A percentile compares a stretch with the other conserved stretches of the same genome.
phyloP scores from a whole-genome alignment of 2,888 invertebrate species.

The Dilophus febrilis region DNA sequence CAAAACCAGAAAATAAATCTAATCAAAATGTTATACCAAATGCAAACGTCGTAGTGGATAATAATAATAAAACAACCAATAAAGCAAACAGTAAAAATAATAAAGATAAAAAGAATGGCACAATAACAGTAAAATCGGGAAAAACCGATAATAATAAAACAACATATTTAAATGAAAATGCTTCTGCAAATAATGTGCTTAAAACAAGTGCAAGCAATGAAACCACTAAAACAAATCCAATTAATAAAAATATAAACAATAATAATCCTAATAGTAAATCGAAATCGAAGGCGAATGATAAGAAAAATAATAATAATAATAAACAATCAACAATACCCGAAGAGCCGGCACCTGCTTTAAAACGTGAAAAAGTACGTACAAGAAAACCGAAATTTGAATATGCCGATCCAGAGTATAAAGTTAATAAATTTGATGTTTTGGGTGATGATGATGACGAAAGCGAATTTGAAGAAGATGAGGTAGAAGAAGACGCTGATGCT shows the following conservation, averaged over 20 bases:
- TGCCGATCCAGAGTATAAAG: conserved; percentile 9
- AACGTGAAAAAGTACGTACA: conserved; percentile 6
- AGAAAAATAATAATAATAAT: conserved; percentile 10
- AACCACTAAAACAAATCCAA: conserved; percentile 6
- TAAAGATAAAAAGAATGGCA: no score
- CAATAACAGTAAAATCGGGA: no score
- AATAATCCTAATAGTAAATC: conserved; percentile 12
- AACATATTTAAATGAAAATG: no score
- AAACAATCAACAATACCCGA: conserved; percentile 7
- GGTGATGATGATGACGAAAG: conserved; percentile 9
- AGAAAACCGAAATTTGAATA: conserved; percentile 8
- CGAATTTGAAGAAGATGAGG: no score
- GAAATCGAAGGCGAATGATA: conserved; percentile 6
- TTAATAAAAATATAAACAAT: conserved; percentile 7
- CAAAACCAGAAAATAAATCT: no score
- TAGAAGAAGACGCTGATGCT: not conserved
- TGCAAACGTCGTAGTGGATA: no score
- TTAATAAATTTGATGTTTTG: conserved; percentile 9
- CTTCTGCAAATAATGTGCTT: no score
- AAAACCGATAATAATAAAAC: no score
- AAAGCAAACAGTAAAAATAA: no score
- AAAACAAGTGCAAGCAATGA: no score
- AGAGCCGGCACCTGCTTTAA: conserved; percentile 2
- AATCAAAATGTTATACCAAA: no score
- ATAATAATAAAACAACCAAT: no score